Evolutionary conservation across 2,797 vertebrate genomes (phyloP).

Genomic region (Benthosema pterotum): DNA sequence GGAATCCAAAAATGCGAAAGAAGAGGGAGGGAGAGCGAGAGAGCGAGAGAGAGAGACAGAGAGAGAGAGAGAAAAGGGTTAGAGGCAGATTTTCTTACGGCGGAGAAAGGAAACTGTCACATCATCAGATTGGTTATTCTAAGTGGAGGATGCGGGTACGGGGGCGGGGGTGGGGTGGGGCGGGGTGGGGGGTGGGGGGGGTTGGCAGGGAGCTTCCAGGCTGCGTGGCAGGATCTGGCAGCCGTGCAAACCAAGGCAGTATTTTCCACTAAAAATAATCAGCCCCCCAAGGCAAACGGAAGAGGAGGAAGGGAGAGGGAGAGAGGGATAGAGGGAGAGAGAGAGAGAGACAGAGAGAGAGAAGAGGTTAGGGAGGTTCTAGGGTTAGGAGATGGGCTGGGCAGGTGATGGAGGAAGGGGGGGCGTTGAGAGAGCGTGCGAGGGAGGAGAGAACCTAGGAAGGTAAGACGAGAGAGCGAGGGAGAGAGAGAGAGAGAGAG

Average conservation of each 20-base stretch:
- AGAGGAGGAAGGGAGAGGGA: slow-evolving; percentile 28
- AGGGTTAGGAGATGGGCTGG: neutral
- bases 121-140: slow-evolving; percentile 82
- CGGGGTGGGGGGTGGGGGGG: slow-evolving; percentile 53
- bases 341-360: no score
- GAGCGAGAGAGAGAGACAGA: slow-evolving; percentile 19
- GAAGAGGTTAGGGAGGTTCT: neutral
- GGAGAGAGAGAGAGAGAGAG: slow-evolving; percentile 47
- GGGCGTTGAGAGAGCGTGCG: neutral
- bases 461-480: slow-evolving; percentile 63
- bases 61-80: slow-evolving; percentile 62
- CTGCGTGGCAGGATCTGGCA: slow-evolving; percentile 77
- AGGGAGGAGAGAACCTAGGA: slow-evolving; percentile 39
- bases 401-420: slow-evolving; percentile 22
- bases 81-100: slow-evolving; percentile 77
- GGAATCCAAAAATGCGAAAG: slow-evolving; percentile 73
- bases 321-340: no score
- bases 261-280: slow-evolving; percentile 81
- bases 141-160: slow-evolving; percentile 73
- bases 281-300: slow-evolving; percentile 74
- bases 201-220: slow-evolving; percentile 70
- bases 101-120: slow-evolving; percentile 83
- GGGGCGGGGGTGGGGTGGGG: slow-evolving; percentile 55
- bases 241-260: slow-evolving; percentile 64
- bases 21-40: slow-evolving; percentile 48